These are phyloP conservation scores for Forbesichthys agassizii DNA, from an alignment of 2,113 vertebrate genomes.

Conservation along the genomic window DNA sequence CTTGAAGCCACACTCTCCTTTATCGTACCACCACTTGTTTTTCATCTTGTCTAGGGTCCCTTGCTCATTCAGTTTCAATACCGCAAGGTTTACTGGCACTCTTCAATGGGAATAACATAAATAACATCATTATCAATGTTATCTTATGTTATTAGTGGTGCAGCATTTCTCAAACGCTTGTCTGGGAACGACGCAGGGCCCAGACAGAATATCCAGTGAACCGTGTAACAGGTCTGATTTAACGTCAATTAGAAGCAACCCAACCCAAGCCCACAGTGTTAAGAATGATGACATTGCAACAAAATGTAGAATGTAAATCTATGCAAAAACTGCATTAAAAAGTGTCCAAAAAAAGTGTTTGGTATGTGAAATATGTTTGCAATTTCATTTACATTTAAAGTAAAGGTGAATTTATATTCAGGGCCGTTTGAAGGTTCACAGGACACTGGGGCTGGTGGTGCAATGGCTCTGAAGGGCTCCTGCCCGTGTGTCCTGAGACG, in stretches of 20 bases:
- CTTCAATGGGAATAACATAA: constrained; percentile 84
- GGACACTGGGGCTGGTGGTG: background rate
- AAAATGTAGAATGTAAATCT: no score
- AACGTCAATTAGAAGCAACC: no score
- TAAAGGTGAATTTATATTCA: background rate
- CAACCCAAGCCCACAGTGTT: background rate
- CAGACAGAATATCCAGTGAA: no score
- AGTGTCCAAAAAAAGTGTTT: no score
- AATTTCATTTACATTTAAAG: no score
- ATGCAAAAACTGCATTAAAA: no score
- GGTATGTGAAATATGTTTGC: no score
- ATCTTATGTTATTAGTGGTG: constrained; percentile 71
- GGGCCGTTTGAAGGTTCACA: background rate
- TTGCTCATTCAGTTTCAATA: constrained; percentile 99
- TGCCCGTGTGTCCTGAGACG: constrained; percentile 43
- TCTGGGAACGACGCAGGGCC: constrained; percentile 28
- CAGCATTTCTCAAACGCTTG: constrained; percentile 57
- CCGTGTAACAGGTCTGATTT: no score
- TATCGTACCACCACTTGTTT: constrained; percentile 99
- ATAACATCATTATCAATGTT: constrained; percentile 76
- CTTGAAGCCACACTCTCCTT: constrained; percentile 98
- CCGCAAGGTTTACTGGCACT: constrained; percentile 98
- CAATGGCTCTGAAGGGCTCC: background rate
- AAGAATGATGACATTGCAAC: background rate
- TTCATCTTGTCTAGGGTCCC: constrained; percentile 99